These are phyloP conservation scores for Carapus acus DNA, from an alignment of 2,797 vertebrate genomes.

Conservation along the genomic window DNA sequence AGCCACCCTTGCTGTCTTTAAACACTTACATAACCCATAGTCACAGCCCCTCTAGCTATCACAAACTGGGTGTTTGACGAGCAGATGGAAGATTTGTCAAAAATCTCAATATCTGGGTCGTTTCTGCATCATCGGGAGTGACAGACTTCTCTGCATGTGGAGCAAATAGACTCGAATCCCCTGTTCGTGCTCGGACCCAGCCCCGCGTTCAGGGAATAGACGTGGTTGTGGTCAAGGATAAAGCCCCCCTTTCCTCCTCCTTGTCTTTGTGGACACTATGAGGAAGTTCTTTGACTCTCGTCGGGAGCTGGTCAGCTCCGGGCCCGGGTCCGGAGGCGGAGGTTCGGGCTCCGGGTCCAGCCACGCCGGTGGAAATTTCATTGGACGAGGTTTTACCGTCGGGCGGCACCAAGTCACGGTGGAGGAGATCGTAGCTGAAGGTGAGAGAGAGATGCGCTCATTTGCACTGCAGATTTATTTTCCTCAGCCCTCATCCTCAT, in stretches of 20 bases:
- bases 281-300: slow-evolving; percentile 99
- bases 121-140: slow-evolving; percentile 41
- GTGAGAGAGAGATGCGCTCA: slow-evolving; percentile 61
- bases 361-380: slow-evolving; percentile 86
- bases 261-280: slow-evolving; percentile 78
- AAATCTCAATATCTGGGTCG: slow-evolving; percentile 28
- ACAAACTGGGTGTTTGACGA: slow-evolving; percentile 49
- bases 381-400: slow-evolving; percentile 87
- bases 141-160: slow-evolving; percentile 32
- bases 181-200: slow-evolving; percentile 1
- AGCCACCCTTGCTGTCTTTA: slow-evolving; percentile 56
- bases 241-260: slow-evolving; percentile 22
- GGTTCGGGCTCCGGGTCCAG: slow-evolving; percentile 73
- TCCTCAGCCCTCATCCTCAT: slow-evolving; percentile 1
- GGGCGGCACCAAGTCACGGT: slow-evolving; percentile 94
- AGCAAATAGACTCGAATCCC: slow-evolving; percentile 25
- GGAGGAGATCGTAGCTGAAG: slow-evolving; percentile 95
- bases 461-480: slow-evolving; percentile 11
- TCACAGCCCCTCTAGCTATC: slow-evolving; percentile 35
- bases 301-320: slow-evolving; percentile 89
- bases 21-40: slow-evolving; percentile 65
- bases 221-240: slow-evolving; percentile 7
- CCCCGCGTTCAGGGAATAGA: too few species aligned
- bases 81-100: slow-evolving; percentile 52
- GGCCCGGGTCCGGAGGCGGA: slow-evolving; percentile 86